Base-by-base conservation (phyloP, 2,888 invertebrate genomes). In the Harpalus rufipes region DNA sequence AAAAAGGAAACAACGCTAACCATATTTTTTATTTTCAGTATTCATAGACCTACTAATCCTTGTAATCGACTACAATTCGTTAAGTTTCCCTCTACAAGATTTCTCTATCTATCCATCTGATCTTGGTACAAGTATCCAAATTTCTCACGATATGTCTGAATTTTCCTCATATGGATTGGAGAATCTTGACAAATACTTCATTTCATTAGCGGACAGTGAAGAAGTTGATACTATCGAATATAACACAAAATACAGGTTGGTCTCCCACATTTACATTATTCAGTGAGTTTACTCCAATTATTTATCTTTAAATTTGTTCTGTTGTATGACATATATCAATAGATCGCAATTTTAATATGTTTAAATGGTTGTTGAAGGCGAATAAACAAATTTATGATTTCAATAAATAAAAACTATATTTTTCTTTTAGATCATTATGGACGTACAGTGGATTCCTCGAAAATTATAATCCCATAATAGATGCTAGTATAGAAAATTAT, bases 401-500 rank as follows among this genome's bases (percentile, higher is more conserved):
- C n/a, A n/a, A n/a, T n/a, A n/a, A n/a, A n/a, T 32, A 32, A 32
- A 32, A 32, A 32, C 3, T 32, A 32, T 32, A n/a, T 32, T 32
- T 5, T 32, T 32, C 32, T 32, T 32, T 6, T 5, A 76, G 76
- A 76, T 78, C 78, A 0, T n/a, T 58, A 0, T 78, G 78, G 78
- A 58, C 32, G 6, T 56, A 78, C 56, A 25, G n/a, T 58, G 12
- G 4, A 25, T 58, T 7, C 32, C n/a, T 56, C n/a, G 25, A 21
- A 32, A 25, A 58, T n/a, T 58, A 58, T 16, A 78, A 78, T 25
- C 78, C 78, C 12, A n/a, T 78, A 12, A 25, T 32, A 6, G 78
- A 58, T 6, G 56, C 32, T 6, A 78, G 58, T 32, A 25, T 21
- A 58, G 32, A 25, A 25, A 78, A 58, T n/a, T 78, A 58, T 14